These are phyloP conservation scores for Xestia xanthographa DNA, from an alignment of 2,888 invertebrate genomes.

Conservation along the genomic window DNA sequence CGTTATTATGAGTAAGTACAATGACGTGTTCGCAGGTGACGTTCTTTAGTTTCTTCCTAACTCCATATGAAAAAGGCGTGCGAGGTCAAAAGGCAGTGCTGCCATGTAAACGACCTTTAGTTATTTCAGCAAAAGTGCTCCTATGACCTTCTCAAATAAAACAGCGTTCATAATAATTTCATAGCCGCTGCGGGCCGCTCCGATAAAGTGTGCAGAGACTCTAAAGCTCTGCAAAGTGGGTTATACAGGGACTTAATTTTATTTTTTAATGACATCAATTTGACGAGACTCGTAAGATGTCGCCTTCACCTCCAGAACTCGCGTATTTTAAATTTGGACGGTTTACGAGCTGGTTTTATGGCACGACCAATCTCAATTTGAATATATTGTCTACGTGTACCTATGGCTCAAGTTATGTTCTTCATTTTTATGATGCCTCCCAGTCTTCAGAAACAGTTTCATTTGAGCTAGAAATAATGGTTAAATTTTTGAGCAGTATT, in stretches of 20 bases:
- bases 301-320: conserved; percentile 43
- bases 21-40: neutral
- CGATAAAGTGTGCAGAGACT: conserved; percentile 35
- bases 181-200: conserved; percentile 2
- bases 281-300: conserved; percentile 57
- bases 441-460: conserved; percentile 2
- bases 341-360: conserved; percentile 57
- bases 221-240: conserved; percentile 58
- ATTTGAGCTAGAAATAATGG: neutral
- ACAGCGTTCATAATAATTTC: conserved; percentile 34
- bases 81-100: neutral
- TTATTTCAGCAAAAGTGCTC: conserved; percentile 1
- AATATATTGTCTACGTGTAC: conserved; percentile 53
- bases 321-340: conserved; percentile 57
- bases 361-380: conserved; percentile 58
- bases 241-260: conserved; percentile 64
- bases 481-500: neutral
- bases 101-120: neutral
- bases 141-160: conserved; percentile 19
- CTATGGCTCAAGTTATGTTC: conserved; percentile 31
- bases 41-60: neutral
- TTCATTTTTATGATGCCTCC: conserved; percentile 36
- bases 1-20: neutral
- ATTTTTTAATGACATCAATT: conserved; percentile 68
- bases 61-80: neutral